Percentiles rank a stretch among this genome's conserved stretches.
Evolutionary conservation across 2,113 vertebrate genomes (phyloP).

Genomic region (Syrmaticus mikado): DNA sequence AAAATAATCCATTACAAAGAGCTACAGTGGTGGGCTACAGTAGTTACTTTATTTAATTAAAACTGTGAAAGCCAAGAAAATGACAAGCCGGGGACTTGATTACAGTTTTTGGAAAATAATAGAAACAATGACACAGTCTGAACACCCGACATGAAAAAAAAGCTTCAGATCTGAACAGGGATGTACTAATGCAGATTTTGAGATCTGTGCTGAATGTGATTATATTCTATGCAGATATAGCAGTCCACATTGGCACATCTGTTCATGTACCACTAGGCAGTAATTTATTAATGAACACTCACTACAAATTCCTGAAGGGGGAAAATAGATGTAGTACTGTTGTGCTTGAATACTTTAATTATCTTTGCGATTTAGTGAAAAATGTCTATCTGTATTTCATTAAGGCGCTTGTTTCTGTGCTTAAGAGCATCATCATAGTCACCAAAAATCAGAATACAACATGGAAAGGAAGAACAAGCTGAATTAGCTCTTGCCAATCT

Average conservation of each 20-base stretch:
- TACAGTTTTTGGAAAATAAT: not conserved
- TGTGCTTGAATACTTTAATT: not conserved
- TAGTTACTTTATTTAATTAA: not conserved
- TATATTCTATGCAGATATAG: not conserved
- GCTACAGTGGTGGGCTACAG: not conserved
- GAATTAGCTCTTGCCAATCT: not conserved
- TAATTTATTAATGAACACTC: slow-evolving; percentile 40
- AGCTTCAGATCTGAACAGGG: not conserved
- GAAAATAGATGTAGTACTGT: not conserved
- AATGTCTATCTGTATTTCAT: not conserved
- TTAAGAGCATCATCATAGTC: not conserved
- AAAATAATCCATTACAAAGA: not conserved
- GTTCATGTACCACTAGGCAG: not conserved
- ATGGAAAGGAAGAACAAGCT: not conserved
- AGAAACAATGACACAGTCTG: not conserved
- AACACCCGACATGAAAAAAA: not conserved
- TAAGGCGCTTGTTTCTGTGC: not conserved
- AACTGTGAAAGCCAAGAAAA: not conserved
- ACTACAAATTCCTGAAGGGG: not conserved
- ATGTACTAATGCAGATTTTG: not conserved
- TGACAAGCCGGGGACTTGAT: not conserved
- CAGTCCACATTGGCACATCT: not conserved
- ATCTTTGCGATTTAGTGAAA: not conserved
- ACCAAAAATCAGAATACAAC: not conserved
- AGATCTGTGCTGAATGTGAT: not conserved